These are phyloP conservation scores for Mandrillus leucophaeus DNA, from an alignment of 2,113 vertebrate species.

Conservation along the genomic window DNA sequence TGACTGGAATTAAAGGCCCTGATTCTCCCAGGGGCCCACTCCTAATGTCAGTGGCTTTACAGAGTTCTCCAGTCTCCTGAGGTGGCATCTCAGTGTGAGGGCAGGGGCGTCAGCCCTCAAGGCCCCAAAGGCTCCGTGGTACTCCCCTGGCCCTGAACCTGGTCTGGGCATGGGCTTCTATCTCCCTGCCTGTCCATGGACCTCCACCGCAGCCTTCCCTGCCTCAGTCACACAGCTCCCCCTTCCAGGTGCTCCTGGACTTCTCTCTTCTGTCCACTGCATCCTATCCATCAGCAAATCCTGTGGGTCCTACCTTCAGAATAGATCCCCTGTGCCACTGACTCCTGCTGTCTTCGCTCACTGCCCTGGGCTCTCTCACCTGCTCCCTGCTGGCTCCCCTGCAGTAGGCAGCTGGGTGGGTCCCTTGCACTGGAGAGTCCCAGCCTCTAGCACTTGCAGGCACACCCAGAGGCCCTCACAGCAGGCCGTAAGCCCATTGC, in stretches of 20 bases:
- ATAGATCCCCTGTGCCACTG: background rate
- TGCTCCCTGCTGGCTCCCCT: background rate
- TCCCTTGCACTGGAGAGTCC: background rate
- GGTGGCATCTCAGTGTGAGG: background rate
- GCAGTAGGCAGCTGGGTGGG: background rate
- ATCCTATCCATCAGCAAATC: background rate
- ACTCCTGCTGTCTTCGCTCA: rapidly evolving
- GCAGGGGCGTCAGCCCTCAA: rapidly evolving
- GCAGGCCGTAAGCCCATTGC: no score
- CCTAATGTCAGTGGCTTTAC: no score
- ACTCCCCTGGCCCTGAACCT: background rate
- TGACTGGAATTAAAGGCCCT: rapidly evolving
- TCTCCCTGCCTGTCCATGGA: no score
- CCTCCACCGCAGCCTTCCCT: background rate
- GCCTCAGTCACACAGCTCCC: background rate
- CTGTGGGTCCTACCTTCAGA: background rate
- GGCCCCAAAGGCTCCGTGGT: background rate
- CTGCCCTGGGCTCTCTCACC: no score
- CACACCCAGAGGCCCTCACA: no score
- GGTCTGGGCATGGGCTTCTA: background rate
- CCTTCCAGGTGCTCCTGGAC: background rate
- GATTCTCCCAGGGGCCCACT: background rate
- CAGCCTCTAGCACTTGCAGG: background rate
- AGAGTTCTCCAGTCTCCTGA: no score
- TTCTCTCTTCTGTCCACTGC: background rate